Base-by-base conservation (phyloP, 1,140 invertebrate species). In the Capitella teleta region DNA sequence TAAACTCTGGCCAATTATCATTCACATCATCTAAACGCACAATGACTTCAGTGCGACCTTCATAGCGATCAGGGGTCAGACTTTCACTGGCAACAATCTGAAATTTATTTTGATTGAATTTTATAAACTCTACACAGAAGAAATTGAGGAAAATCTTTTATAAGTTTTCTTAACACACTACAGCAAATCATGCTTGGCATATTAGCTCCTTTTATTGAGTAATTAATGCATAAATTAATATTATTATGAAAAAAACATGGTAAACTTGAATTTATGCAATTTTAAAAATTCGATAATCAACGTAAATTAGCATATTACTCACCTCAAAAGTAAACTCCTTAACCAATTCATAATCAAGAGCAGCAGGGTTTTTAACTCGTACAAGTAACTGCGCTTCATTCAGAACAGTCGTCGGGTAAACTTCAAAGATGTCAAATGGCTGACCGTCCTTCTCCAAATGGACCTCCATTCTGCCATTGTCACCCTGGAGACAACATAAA, bases 311-410 rank as follows among this genome's bases (percentile, higher is more conserved):
- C 30, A 32, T n/a, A 32, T n/a, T n/a, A 32, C 30, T n/a, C 16
- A 44, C 42, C 42, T 44, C 16, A 14, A 44, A 44, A 6, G 42
- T 0, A 25, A 25, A 21, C 16, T 28, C 79, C 55, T 82, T 80
- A 4, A 80, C 77, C 63, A 79, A 79, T 70, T 96, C 92, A 71
- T 84, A 95, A 68, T 95, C 91, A 14, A 96, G 71, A 49, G 79
- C 79, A 2, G 78, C 74, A 1, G 88, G 78, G 66, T 93, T 83
- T 67, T 85, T 88, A 0, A 96, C 89, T 51, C 87, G 75, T 49
- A 96, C 85, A 38, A 91, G 75, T 68, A 95, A 92, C 6, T 87
- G 84, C 5, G 87, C 88, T 70, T 95, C 89, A 62, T 94, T 93
- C 18, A 92, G 86, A 3, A 85, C 87, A 65, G 83, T 78, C 4